These are phyloP conservation scores for Chrysoperla carnea DNA, from an alignment of 1,140 invertebrate genomes.

Conservation along the genomic window DNA sequence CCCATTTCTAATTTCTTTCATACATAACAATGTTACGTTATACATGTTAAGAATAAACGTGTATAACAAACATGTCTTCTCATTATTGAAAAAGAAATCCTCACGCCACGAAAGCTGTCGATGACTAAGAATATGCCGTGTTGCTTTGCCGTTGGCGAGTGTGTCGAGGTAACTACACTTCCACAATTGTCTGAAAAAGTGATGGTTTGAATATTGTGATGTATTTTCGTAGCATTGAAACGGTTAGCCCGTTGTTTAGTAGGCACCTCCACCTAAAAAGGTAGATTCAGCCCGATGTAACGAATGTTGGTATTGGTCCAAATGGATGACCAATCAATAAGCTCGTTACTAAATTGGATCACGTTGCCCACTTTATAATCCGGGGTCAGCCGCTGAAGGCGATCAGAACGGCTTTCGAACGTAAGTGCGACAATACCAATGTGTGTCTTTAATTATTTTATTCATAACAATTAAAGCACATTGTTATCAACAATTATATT, in stretches of 20 bases:
- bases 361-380: slow-evolving; percentile 76
- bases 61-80: too few species aligned
- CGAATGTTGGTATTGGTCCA: slow-evolving; percentile 25
- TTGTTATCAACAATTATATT: too few species aligned
- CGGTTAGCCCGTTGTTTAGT: slow-evolving; percentile 6
- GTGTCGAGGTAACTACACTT: too few species aligned
- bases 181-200: too few species aligned
- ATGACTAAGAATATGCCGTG: too few species aligned
- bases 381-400: slow-evolving; percentile 39
- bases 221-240: background rate
- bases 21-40: too few species aligned
- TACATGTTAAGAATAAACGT: too few species aligned
- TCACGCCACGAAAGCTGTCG: too few species aligned
- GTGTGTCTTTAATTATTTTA: slow-evolving; percentile 6
- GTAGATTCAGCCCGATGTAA: slow-evolving; percentile 32
- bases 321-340: slow-evolving; percentile 23
- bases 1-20: too few species aligned
- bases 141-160: too few species aligned
- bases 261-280: slow-evolving; percentile 40
- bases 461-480: background rate
- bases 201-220: background rate
- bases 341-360: slow-evolving; percentile 41
- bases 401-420: slow-evolving; percentile 87
- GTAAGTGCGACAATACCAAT: slow-evolving; percentile 43
- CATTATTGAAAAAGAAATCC: too few species aligned